Conservation (phyloP, 1,140 invertebrate genomes). For the Drosophila jambulina region DNA sequence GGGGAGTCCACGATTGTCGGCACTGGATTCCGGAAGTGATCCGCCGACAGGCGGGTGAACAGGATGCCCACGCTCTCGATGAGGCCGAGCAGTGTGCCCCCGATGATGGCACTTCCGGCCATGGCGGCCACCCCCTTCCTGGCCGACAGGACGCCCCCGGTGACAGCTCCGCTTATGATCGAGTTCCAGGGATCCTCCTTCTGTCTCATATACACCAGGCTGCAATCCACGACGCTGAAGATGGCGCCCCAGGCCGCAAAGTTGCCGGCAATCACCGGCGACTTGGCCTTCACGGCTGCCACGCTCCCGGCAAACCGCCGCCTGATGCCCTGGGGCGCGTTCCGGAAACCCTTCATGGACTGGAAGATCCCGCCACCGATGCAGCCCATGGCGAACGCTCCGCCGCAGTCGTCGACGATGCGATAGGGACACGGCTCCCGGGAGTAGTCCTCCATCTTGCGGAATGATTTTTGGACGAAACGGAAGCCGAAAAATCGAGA, state of each 20-base stretch:
- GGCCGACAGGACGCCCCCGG: constrained; percentile 97
- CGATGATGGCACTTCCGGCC: constrained; percentile 98
- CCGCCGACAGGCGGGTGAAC: constrained; percentile 94
- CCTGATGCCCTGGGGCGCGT: constrained; percentile 93
- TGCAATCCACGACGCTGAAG: constrained; percentile 99
- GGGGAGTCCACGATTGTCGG: constrained; percentile 16
- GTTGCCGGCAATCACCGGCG: constrained; percentile 96
- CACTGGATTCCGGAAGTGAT: constrained; percentile 92
- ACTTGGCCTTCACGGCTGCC: constrained; percentile 93
- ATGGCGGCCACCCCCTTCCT: constrained; percentile 96
- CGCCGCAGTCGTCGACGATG: constrained; percentile 88
- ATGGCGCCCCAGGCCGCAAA: constrained; percentile 98
- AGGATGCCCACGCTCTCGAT: constrained; percentile 99
- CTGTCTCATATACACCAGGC: constrained; percentile 95
- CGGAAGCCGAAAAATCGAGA: background rate
- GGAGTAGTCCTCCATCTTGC: constrained; percentile 95
- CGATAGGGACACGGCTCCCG: constrained; percentile 86
- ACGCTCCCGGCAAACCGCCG: constrained; percentile 89
- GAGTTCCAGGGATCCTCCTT: constrained; percentile 99
- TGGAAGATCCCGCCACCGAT: constrained; percentile 99
- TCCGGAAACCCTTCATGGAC: constrained; percentile 97
- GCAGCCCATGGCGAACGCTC: constrained; percentile 99
- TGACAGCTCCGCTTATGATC: constrained; percentile 97
- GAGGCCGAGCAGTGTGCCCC: constrained; percentile 96
- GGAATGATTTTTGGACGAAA: constrained; percentile 8